A percentile compares a stretch with the other conserved stretches of the same genome.
Evolutionary conservation across 2,113 vertebrate genomes (phyloP).

Genomic region (Brachyistius frenatus): DNA sequence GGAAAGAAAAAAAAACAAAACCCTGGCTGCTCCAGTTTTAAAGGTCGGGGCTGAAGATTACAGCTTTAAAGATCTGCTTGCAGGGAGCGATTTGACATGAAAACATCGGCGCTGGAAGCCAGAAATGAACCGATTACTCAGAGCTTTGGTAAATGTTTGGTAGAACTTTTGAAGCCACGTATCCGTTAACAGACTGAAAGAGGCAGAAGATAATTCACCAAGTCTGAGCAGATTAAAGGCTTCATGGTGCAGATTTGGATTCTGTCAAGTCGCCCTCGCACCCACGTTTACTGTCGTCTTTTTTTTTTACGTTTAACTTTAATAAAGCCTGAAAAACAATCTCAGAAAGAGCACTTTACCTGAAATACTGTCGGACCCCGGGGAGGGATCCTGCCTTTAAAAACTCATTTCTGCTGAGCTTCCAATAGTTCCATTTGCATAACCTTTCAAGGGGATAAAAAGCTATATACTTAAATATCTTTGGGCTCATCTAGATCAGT

Average conservation of each 20-base stretch:
- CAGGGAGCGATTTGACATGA: conserved; percentile 5
- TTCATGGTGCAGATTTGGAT: background rate
- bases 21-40: conserved; percentile 10
- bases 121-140: background rate
- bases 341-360: background rate
- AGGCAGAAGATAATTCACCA: background rate
- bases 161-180: background rate
- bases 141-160: conserved; percentile 11
- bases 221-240: background rate
- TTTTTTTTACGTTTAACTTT: conserved; percentile 6
- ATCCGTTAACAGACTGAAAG: too few species aligned
- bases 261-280: background rate
- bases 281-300: background rate
- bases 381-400: background rate
- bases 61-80: conserved; percentile 20
- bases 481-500: background rate
- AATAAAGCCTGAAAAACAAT: conserved; percentile 1
- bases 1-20: conserved; percentile 10
- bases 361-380: conserved; percentile 5
- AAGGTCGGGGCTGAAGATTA: background rate
- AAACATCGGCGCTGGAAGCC: background rate
- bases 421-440: conserved; percentile 23
- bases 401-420: background rate
- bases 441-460: conserved; percentile 1
- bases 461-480: background rate